phyloP scores from a whole-genome alignment of 1,140 invertebrate species.

The Rhynchophorus ferrugineus region DNA sequence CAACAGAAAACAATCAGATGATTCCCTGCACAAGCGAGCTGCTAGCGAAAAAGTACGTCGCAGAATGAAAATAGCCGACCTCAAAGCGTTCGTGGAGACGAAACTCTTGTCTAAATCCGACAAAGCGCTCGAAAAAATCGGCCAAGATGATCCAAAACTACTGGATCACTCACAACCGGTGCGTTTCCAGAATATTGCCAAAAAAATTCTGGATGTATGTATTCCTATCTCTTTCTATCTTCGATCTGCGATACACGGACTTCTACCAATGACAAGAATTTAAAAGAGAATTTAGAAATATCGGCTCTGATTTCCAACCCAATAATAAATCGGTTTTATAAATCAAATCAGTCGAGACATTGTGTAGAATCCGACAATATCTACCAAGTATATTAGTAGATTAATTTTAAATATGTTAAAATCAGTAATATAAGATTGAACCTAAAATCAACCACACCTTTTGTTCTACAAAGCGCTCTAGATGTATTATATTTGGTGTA shows the following conservation, averaged over 20 bases:
- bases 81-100: conserved; percentile 84
- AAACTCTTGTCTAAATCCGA: conserved; percentile 86
- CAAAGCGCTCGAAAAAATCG: conserved; percentile 83
- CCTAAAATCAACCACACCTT: no score
- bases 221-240: conserved; percentile 28
- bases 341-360: no score
- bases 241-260: neutral
- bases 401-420: no score
- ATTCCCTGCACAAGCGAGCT: conserved; percentile 54
- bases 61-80: conserved; percentile 82
- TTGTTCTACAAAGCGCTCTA: no score
- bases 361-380: no score
- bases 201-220: conserved; percentile 37
- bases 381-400: no score
- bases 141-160: conserved; percentile 61
- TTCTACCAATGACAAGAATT: no score
- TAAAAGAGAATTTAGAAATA: no score
- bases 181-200: conserved; percentile 32
- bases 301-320: no score
- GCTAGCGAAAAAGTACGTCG: conserved; percentile 77
- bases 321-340: no score
- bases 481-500: no score
- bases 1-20: conserved; percentile 45
- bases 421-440: no score
- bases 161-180: conserved; percentile 46